A percentile compares a stretch with the other conserved stretches of the same genome.
phyloP scores from a whole-genome alignment of 1,140 invertebrate species.

The Nylanderia fulva region DNA sequence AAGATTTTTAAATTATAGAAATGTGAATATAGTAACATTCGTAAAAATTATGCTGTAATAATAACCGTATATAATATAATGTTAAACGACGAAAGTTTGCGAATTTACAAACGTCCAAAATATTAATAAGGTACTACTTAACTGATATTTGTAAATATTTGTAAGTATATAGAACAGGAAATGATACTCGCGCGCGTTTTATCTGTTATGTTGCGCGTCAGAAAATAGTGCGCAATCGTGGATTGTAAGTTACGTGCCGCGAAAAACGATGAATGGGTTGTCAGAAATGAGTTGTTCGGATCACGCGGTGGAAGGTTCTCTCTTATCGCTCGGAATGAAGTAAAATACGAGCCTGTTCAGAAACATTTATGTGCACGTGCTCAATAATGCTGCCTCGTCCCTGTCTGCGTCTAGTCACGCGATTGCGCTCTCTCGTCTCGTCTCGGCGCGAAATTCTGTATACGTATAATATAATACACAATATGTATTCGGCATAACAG shows the following conservation, averaged over 20 bases:
- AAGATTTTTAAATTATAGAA: no score
- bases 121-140: no score
- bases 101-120: no score
- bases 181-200: conserved; percentile 11
- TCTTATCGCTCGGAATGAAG: conserved; percentile 57
- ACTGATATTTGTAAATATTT: not conserved
- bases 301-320: conserved; percentile 56
- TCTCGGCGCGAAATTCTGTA: conserved; percentile 18
- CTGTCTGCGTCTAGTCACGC: conserved; percentile 56
- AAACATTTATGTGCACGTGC: conserved; percentile 62
- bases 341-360: conserved; percentile 61
- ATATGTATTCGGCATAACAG: conserved; percentile 27
- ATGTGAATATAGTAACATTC: no score
- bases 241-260: conserved; percentile 41
- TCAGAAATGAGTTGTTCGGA: conserved; percentile 62
- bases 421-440: conserved; percentile 51
- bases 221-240: conserved; percentile 38
- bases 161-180: conserved; percentile 2
- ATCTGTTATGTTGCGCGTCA: conserved; percentile 19
- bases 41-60: no score
- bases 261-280: conserved; percentile 61
- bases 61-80: no score
- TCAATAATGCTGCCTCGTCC: conserved; percentile 52
- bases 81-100: not conserved
- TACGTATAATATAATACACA: conserved; percentile 45